Base-by-base conservation (phyloP, 2,888 invertebrate species). In the Teleiodes luculella region DNA sequence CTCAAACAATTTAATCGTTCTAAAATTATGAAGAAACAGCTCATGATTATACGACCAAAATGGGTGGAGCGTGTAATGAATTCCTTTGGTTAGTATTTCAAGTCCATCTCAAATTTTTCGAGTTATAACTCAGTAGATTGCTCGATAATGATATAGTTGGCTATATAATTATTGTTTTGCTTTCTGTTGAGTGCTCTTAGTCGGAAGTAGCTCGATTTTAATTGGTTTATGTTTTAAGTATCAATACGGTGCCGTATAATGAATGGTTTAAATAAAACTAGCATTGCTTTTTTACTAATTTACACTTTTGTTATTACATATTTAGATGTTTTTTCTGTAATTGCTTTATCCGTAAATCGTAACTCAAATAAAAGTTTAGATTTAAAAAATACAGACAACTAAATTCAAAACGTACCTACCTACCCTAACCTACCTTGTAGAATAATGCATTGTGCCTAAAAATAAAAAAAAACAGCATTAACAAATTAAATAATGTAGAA, bases 21-120 rank as follows among this genome's bases (percentile, higher is more conserved):
- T 59, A 16, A 70, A 72, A 70, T 64, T 68, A 67, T 64, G 68
- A 70, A 70, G 66, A 62, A 67, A 70, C 67, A 59, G 60, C 56
- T 57, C 64, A 64, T 82, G 80, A 84, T 84, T 80, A 73, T 68
- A 74, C 66, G 68, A 67, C 68, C 59, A 65, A 72, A 78, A 66
- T 63, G 65, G 63, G 55, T 68, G 67, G 67, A 68, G 75, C 85
- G 74, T 82, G 74, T 79, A 85, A 83, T 80, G 57, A 75, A 80
- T 79, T 72, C 81, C 60, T 52, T 61, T 62, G 54, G 53, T 51
- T 52, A 46, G 55, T 51, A 39, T 52, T 57, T 60, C 61, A 60
- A 59, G 57, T 58, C 58, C 64, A 57, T 60, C 63, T 65, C 57
- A 64, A 63, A 64, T 67, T 67, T 66, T 67, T 66, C 61, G 64